Evolutionary conservation across 2,797 vertebrate genomes (phyloP), one percentile per base, ranked within the genome.

Genomic region (Danio tinwini): DNA sequence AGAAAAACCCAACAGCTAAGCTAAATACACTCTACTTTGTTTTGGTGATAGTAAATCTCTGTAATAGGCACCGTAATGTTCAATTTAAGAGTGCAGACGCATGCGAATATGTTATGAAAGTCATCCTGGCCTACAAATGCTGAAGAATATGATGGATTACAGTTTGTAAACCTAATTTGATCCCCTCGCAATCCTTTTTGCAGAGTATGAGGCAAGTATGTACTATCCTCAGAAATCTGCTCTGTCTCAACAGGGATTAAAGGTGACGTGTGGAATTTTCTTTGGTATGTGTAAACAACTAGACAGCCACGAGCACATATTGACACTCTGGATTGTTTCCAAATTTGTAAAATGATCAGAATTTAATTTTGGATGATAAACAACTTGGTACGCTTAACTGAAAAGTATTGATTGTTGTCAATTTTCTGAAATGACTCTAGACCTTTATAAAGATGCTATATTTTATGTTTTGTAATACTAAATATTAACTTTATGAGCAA

Each of bases 241-340:
- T 21, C 42, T 14, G 12, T 47, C 67, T 67, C 14, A 29, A 12
- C 17, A 45, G 40, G 21, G 39, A 58, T 49, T 76, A 56, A 76
- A 68, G 42, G 74, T 76, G 21, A 58, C 47, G 40, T 47, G 63
- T 68, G 63, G 56, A n/a, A 67, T 52, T 56, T 29, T 12, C n/a
- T 17, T 69, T n/a, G 8, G 42, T 37, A 12, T 3, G 3, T 13
- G 10, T 17, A 65, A 17, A 21, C 44, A 47, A 14, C 44, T 21
- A 12, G 4, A 19, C n/a, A 56, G 55, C 21, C 55, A 13, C 19
- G 58, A 58, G 19, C 19, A 58, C 21, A 29, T 21, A 9, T 53
- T n/a, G n/a, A 7, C 17, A 9, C 19, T 55, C 52, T 55, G n/a
- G 3, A 17, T 55, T 55, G 53, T 55, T 55, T 29, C 5, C 11